Percentiles rank a stretch among this genome's conserved stretches.
Evolutionary conservation across 2,113 vertebrate species (phyloP).

Genomic region (Ahaetulla prasina): DNA sequence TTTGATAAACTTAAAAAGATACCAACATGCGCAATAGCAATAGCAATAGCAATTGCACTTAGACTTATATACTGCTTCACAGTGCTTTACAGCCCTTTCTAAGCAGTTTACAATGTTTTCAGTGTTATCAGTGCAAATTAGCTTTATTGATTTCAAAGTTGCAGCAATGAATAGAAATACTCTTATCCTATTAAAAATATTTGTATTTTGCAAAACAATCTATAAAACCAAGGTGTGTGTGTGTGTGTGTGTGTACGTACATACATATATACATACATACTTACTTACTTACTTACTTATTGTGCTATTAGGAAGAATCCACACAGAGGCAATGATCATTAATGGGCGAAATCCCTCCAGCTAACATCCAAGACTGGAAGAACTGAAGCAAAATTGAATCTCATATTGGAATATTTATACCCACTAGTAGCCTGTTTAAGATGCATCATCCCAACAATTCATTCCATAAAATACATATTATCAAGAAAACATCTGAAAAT

Average conservation of each 20-base stretch:
- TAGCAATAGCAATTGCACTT: background rate
- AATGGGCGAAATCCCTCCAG: background rate
- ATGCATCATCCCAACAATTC: background rate
- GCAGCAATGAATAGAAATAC: background rate
- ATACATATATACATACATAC: too few species aligned
- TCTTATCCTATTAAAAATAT: background rate
- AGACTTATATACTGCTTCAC: too few species aligned
- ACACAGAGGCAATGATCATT: background rate
- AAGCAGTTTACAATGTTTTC: too few species aligned
- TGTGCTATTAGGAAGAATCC: background rate
- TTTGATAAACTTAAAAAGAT: background rate
- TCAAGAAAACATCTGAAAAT: background rate
- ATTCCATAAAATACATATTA: background rate
- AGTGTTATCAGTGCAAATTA: background rate
- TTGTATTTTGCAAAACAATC: background rate
- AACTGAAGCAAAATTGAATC: background rate
- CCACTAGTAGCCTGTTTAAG: background rate
- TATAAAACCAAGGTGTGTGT: background rate
- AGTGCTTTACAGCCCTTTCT: too few species aligned
- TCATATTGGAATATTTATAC: background rate
- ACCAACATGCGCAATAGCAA: background rate
- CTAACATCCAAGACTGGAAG: background rate
- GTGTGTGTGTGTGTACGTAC: too few species aligned
- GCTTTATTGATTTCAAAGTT: background rate
- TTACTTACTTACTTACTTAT: background rate